phyloP scores from a whole-genome alignment of 2,888 invertebrate genomes.

The Drosophila paramelanica region DNA sequence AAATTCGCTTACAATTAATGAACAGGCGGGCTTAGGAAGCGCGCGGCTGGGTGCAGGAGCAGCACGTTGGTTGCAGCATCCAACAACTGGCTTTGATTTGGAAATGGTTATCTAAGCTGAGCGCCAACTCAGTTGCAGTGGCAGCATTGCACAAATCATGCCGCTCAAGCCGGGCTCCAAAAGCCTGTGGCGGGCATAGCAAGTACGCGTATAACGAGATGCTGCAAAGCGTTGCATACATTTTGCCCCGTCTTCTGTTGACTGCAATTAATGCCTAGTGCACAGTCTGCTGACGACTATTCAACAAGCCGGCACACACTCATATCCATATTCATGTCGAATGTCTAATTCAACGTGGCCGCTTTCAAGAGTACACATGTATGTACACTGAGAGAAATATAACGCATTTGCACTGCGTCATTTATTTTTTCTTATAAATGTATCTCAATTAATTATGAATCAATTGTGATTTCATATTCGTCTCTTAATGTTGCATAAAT shows the following conservation, averaged over 20 bases:
- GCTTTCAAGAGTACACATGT: neutral
- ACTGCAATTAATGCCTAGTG: slow-evolving; percentile 42
- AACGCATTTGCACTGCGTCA: neutral
- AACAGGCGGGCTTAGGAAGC: slow-evolving; percentile 41
- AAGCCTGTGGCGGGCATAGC: slow-evolving; percentile 30
- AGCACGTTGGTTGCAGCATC: neutral
- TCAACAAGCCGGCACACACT: slow-evolving; percentile 14
- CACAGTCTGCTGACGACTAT: slow-evolving; percentile 17
- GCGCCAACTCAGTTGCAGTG: slow-evolving; percentile 6
- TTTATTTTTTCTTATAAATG: neutral
- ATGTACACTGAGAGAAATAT: neutral
- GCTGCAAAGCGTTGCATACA: slow-evolving; percentile 61
- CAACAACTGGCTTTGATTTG: slow-evolving; percentile 1
- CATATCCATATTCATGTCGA: slow-evolving; percentile 35
- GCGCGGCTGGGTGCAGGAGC: neutral
- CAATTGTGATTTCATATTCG: no score
- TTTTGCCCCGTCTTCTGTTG: slow-evolving; percentile 11
- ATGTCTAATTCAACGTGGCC: slow-evolving; percentile 11
- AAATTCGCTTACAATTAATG: slow-evolving; percentile 78
- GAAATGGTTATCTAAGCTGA: slow-evolving; percentile 16
- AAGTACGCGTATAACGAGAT: slow-evolving; percentile 24
- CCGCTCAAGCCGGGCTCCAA: neutral
- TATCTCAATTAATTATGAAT: no score
- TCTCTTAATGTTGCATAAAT: no score
- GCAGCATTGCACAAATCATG: slow-evolving; percentile 15